These are phyloP conservation scores for Branchipolynoe longqiensis DNA, from an alignment of 2,888 invertebrate genomes.

Conservation along the genomic window DNA sequence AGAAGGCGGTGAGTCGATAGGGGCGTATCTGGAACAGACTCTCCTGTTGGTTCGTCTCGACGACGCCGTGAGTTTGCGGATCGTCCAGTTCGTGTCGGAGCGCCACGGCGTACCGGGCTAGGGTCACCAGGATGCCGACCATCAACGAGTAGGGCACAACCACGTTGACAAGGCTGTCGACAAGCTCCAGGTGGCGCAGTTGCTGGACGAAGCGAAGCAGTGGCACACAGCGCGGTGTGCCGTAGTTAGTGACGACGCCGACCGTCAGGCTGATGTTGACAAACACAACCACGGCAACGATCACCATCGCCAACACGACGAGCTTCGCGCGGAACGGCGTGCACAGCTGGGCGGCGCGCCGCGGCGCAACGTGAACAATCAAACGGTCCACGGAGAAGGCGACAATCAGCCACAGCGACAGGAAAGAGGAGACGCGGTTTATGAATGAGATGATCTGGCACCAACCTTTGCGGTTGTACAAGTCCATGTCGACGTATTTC, in stretches of 20 bases:
- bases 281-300: conserved; percentile 40
- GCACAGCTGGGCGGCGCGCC: conserved; percentile 7
- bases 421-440: neutral
- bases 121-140: neutral
- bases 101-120: neutral
- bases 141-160: neutral
- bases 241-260: conserved; percentile 17
- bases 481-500: neutral
- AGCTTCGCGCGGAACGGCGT: conserved; percentile 20
- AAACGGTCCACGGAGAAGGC: conserved; percentile 34
- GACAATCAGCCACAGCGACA: conserved; percentile 45
- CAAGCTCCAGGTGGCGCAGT: conserved; percentile 7
- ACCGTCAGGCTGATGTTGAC: conserved; percentile 52
- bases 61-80: neutral
- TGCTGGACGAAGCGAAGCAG: conserved; percentile 19
- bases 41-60: conserved; percentile 1
- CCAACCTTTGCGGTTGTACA: conserved; percentile 37
- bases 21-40: neutral
- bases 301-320: conserved; percentile 13
- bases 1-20: conserved; percentile 10
- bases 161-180: conserved; percentile 24
- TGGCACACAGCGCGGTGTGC: neutral
- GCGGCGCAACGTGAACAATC: neutral
- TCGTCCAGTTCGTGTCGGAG: conserved; percentile 18
- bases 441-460: conserved; percentile 29